A percentile compares a stretch with the other conserved stretches of the same genome.
Conservation (phyloP, 1,140 invertebrate genomes). For the Mercenaria mercenaria region DNA sequence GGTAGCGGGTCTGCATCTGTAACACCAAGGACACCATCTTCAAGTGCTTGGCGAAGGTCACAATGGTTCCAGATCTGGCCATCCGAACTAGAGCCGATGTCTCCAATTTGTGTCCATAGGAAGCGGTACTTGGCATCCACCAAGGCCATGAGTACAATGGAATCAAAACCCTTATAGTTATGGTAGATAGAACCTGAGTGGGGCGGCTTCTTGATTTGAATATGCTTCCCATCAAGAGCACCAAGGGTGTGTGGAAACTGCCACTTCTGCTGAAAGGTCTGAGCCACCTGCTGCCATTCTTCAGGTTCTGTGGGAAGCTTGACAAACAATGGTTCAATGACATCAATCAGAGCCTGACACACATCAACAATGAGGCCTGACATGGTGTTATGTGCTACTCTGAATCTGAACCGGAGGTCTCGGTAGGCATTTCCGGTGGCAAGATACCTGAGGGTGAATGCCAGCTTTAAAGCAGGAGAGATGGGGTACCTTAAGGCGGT, state of each 20-base stretch:
- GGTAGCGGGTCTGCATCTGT: conserved; percentile 67
- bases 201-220: conserved; percentile 9
- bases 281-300: conserved; percentile 45
- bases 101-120: conserved; percentile 7
- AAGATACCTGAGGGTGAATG: neutral
- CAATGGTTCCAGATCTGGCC: neutral
- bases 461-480: conserved; percentile 50
- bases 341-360: conserved; percentile 42
- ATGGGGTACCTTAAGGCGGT: conserved; percentile 17
- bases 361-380: neutral
- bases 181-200: conserved; percentile 30
- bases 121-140: conserved; percentile 59
- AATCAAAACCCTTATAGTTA: conserved; percentile 2
- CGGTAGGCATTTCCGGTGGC: neutral
- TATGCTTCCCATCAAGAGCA: conserved; percentile 60
- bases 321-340: conserved; percentile 24
- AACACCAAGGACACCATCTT: conserved; percentile 66
- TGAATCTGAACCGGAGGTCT: neutral
- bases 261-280: conserved; percentile 9
- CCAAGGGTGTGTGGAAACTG: conserved; percentile 52
- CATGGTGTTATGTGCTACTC: neutral
- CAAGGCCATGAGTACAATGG: conserved; percentile 14
- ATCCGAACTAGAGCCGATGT: neutral
- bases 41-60: conserved; percentile 10
- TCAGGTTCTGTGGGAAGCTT: conserved; percentile 27